Base-by-base conservation (phyloP, 1,140 invertebrate species). In the Drosophila pruinosa region DNA sequence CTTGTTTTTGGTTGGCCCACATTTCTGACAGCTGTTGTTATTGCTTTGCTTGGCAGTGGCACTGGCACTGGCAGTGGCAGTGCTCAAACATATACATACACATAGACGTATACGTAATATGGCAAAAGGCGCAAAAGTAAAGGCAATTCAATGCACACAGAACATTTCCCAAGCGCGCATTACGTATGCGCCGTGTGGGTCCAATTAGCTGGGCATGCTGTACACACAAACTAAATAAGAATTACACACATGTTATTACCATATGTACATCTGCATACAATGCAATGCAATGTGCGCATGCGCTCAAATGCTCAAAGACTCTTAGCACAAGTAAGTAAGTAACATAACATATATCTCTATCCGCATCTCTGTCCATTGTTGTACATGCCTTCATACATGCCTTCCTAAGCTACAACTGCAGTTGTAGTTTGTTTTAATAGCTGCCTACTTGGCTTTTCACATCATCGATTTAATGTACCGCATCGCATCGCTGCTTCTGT, bases 401-500 rank as follows among this genome's bases (percentile, higher is more conserved):
- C 58, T 75, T 78, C 64, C 78, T 77, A 31, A 53, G 68, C 61
- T 52, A 12, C n/a, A 56, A 8, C 6, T 12, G 31, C 4, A 38
- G 21, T 26, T 1, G 21, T 6, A n/a, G 19, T 45, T 36, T n/a
- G 1, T 38, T 14, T 38, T 14, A n/a, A n/a, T n/a, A n/a, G n/a
- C n/a, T 45, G 0, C 21, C 10, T 21, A 41, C 61, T 67, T 79
- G 56, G 62, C 56, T 88, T 88, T 88, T 88, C 82, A 88, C 82
- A 88, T 88, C 82, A 88, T 88, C 82, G 82, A 82, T 82, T 85
- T 75, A 82, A 78, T 88, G 75, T 79, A 88, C 75, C 71, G 59
- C 72, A 74, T 56, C 81, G 59, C 65, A 70, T 88, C 83, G 82
- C 72, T 88, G 82, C 78, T 17, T 88, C 82, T 65, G 65, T 88